Evolutionary conservation across 2,888 invertebrate species (phyloP), one percentile per base, ranked within the genome.

Genomic region (Chrysolina haemoptera): DNA sequence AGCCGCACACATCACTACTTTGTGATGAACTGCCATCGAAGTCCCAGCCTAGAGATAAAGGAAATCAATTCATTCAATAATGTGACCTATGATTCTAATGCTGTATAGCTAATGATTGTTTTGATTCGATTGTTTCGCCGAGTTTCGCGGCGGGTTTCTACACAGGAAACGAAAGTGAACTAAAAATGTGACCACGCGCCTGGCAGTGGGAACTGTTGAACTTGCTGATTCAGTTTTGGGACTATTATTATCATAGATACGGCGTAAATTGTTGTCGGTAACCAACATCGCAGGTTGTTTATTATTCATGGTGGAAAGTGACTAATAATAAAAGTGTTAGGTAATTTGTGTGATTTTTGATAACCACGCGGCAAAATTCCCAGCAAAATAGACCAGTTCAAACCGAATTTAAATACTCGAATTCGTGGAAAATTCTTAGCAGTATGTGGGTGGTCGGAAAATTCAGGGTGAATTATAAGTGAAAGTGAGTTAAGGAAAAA

Each of bases 1-100:
- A 55, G 68, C 18, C 59, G 40, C 62, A 55, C 53, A 20, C 50
- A 50, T 48, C 67, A 63, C 67, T 53, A 50, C 67, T 67, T 70
- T 46, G 69, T 70, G 63, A 62, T 62, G 62, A 48, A 63, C 68
- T n/a, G 64, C 66, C 62, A 27, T 67, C 53, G 68, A 40, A 41
- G 55, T 68, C 48, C 64, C 65, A 62, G 71, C 70, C 78, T 78
- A 55, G 18, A 62, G 70, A 75, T 48, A 53, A 69, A 71, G 65
- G 27, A 59, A 70, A 68, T 48, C 16, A 62, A 46, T 59, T 65
- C 62, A 35, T 55, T 41, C 43, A 53, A 53, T 53, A 14, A 18
- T 22, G 59, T 35, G 59, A 59, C 59, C 59, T 59, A 59, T 59
- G 59, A 27, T 59, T 27, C 27, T 14, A 16, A 59, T n/a, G 35